A percentile compares a stretch with the other conserved stretches of the same genome.
These are phyloP conservation scores for Hydrotaea cyrtoneurina DNA, from an alignment of 2,888 invertebrate species.

Conservation along the genomic window DNA sequence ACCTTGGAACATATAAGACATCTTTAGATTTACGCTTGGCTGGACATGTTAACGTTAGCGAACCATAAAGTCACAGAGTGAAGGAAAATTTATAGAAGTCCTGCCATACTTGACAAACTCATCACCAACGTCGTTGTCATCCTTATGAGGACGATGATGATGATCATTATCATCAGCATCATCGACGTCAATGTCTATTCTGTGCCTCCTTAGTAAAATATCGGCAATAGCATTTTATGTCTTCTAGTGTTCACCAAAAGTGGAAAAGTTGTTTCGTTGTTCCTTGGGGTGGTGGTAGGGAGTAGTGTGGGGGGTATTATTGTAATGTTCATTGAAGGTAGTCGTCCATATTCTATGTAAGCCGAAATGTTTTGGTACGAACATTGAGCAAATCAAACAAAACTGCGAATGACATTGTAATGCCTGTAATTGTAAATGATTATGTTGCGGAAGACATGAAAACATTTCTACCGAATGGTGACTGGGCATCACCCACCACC, in stretches of 20 bases:
- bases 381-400: conserved; percentile 46
- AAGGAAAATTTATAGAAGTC: conserved; percentile 46
- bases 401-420: conserved; percentile 54
- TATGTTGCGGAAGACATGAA: conserved; percentile 51
- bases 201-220: neutral
- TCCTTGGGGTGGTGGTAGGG: neutral
- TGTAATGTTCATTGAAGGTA: neutral
- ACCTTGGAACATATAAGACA: conserved; percentile 53
- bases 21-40: conserved; percentile 76
- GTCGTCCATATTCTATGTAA: neutral
- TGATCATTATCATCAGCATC: neutral
- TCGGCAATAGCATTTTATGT: conserved; percentile 14
- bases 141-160: neutral
- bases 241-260: conserved; percentile 2
- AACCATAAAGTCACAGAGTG: conserved; percentile 56
- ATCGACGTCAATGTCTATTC: neutral
- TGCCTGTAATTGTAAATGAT: conserved; percentile 55
- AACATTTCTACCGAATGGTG: conserved; percentile 37
- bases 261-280: conserved; percentile 15
- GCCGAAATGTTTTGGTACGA: neutral
- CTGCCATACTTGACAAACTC: conserved; percentile 50
- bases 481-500: too few relatives aligned
- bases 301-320: neutral
- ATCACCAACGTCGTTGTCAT: conserved; percentile 27
- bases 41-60: conserved; percentile 75